A percentile compares a stretch with the other conserved stretches of the same genome.
Evolutionary conservation across 2,113 vertebrate genomes (phyloP).

Genomic region (Plecotus auritus): DNA sequence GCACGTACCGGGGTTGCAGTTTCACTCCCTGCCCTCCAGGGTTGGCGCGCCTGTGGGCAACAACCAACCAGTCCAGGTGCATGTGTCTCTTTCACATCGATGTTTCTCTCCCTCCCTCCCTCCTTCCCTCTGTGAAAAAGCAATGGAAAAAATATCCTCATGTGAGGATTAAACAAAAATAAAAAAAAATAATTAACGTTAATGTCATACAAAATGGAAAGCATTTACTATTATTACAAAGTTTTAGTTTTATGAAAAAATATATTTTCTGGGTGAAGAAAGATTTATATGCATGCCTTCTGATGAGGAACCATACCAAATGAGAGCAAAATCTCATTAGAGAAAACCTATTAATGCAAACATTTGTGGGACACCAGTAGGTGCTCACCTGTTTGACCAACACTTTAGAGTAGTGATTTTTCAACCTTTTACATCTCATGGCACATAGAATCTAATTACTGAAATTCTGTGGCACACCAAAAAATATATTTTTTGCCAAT

Average conservation of each 20-base stretch:
- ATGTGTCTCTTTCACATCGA: too few species aligned
- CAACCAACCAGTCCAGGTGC: too few species aligned
- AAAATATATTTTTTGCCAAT: background rate
- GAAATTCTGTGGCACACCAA: background rate
- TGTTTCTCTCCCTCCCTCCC: too few species aligned
- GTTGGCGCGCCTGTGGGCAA: too few species aligned
- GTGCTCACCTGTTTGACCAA: background rate
- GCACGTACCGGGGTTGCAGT: too few species aligned
- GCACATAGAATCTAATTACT: background rate
- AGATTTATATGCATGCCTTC: background rate
- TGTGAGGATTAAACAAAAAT: too few species aligned
- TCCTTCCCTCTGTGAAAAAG: too few species aligned
- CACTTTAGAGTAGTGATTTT: background rate
- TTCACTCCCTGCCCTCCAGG: too few species aligned
- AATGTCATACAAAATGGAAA: background rate
- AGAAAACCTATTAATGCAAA: background rate
- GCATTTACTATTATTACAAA: background rate
- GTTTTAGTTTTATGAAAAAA: background rate
- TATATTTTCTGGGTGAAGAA: background rate
- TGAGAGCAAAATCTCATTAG: background rate
- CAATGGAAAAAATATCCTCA: too few species aligned
- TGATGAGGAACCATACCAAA: background rate
- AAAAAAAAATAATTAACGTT: background rate
- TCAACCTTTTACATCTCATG: background rate
- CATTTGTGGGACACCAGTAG: rapidly evolving